A percentile compares a stretch with the other conserved stretches of the same genome.
Conservation (phyloP, 2,113 vertebrate genomes). For the Brachypodius melanocephalos region DNA sequence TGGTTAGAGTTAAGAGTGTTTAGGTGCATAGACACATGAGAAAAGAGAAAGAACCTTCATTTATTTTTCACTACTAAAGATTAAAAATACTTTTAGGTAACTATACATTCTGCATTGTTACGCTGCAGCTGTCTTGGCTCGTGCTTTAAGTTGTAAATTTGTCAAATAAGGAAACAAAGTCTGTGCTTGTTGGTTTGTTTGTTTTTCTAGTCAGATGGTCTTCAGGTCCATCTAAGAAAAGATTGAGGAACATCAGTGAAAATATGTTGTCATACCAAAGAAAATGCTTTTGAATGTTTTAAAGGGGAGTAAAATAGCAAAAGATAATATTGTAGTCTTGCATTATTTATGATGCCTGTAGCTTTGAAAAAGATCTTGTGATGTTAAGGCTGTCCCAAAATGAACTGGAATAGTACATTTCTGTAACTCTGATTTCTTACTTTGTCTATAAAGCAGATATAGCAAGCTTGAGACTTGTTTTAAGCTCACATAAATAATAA, state of each 20-base stretch:
- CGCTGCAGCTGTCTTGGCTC: background rate
- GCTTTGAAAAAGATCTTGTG: background rate
- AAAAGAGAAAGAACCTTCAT: background rate
- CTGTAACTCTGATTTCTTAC: background rate
- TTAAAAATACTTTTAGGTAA: background rate
- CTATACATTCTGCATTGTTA: background rate
- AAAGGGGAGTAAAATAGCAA: background rate
- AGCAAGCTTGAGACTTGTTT: background rate
- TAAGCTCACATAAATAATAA: background rate
- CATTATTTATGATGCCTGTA: background rate
- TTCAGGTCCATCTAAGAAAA: background rate
- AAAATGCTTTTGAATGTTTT: background rate
- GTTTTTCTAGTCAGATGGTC: background rate
- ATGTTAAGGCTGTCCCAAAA: background rate
- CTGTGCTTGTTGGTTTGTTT: background rate
- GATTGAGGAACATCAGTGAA: background rate
- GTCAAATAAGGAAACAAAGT: background rate
- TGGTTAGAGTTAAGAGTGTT: background rate
- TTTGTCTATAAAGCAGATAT: background rate
- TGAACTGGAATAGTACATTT: background rate
- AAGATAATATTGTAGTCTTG: background rate
- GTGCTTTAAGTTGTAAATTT: background rate
- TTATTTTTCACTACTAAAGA: background rate
- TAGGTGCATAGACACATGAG: background rate
- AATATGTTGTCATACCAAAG: background rate